phyloP scores from a whole-genome alignment of 2,113 vertebrate species.

The Rhodinocichla rosea region DNA sequence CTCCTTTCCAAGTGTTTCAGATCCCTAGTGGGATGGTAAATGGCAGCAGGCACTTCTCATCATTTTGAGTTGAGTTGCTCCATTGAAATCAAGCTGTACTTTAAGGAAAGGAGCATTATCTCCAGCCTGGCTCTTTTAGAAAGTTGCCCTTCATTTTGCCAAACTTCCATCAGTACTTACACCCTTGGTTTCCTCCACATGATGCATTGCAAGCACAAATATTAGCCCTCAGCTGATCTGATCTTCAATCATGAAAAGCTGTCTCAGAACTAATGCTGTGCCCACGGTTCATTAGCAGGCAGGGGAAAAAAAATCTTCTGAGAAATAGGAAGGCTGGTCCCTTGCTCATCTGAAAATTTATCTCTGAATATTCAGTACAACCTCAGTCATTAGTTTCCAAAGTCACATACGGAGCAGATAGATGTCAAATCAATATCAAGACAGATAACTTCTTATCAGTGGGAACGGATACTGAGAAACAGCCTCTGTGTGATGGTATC shows the following conservation, averaged over 20 bases:
- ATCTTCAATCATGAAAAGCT: constrained; percentile 37
- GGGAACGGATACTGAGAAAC: constrained; percentile 55
- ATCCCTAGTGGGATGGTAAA: neutral
- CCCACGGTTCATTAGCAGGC: constrained; percentile 56
- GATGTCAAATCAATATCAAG: constrained; percentile 72
- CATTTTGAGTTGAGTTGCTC: neutral
- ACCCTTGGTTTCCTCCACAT: neutral
- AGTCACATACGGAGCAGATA: constrained; percentile 68
- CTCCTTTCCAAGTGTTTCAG: neutral
- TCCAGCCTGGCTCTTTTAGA: neutral
- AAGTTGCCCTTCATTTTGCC: neutral
- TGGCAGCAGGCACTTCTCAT: neutral
- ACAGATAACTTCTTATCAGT: constrained; percentile 72
- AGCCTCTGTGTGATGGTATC: constrained; percentile 59
- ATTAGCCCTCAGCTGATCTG: constrained; percentile 34
- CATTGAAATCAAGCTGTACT: neutral
- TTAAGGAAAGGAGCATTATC: neutral
- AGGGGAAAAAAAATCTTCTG: neutral
- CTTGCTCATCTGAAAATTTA: constrained; percentile 58
- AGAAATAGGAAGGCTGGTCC: constrained; percentile 52
- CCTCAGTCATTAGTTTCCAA: constrained; percentile 64
- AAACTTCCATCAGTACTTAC: neutral
- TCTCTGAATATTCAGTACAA: constrained; percentile 63
- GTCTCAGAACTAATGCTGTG: constrained; percentile 46
- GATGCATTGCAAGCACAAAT: constrained; percentile 24